These are phyloP conservation scores for Cecropterus lyciades DNA, from an alignment of 1,140 invertebrate genomes.

Conservation along the genomic window DNA sequence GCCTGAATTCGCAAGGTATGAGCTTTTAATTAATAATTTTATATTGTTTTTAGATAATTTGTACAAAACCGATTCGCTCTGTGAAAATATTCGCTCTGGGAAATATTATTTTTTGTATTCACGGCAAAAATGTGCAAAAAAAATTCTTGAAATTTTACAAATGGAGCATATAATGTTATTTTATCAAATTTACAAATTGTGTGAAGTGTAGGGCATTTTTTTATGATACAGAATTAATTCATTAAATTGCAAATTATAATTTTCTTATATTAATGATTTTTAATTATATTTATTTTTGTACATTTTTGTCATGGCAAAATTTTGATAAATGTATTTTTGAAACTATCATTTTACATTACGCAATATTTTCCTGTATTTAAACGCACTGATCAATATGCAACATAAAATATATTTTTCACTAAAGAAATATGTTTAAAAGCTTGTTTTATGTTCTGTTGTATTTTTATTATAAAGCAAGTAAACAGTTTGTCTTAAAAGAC, in stretches of 20 bases:
- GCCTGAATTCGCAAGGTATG: background rate
- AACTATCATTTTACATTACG: slow-evolving; percentile 19
- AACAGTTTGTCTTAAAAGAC: slow-evolving; percentile 37
- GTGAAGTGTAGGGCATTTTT: too few relatives aligned
- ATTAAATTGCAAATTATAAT: background rate
- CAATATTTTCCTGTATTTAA: slow-evolving; percentile 13
- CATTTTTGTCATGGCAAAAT: background rate
- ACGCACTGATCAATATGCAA: slow-evolving; percentile 11
- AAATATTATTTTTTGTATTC: background rate
- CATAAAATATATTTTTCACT: background rate
- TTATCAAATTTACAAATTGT: too few relatives aligned
- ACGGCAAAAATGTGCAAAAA: background rate
- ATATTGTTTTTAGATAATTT: slow-evolving; percentile 25
- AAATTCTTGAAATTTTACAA: background rate
- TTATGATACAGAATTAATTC: too few relatives aligned
- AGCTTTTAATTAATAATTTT: slow-evolving; percentile 7
- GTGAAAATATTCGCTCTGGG: too few relatives aligned
- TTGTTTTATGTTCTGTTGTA: slow-evolving; percentile 28
- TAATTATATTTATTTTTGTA: background rate
- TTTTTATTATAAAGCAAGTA: slow-evolving; percentile 16
- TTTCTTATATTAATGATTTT: too few relatives aligned
- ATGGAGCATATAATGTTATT: too few relatives aligned
- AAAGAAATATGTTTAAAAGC: too few relatives aligned
- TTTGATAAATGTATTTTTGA: slow-evolving; percentile 27
- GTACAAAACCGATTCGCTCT: background rate